A percentile compares a stretch with the other conserved stretches of the same genome.
These are phyloP conservation scores for Porphyrio hochstetteri DNA, from an alignment of 2,113 vertebrate species.

Conservation along the genomic window DNA sequence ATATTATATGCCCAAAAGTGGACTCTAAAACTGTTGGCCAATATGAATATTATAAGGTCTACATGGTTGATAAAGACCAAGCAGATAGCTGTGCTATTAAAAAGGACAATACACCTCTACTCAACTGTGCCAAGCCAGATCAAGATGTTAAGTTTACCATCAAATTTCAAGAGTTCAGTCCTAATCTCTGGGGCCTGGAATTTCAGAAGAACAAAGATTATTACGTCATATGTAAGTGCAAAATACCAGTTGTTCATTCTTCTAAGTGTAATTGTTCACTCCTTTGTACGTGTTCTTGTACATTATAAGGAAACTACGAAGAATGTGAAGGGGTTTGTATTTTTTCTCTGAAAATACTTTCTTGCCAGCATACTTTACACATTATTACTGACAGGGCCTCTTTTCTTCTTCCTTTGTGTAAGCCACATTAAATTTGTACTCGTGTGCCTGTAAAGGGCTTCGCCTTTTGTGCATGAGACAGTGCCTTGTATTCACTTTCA, in stretches of 20 bases:
- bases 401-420: neutral
- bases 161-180: slow-evolving; percentile 99
- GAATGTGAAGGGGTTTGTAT: slow-evolving; percentile 62
- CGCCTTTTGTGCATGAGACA: rapidly evolving
- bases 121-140: slow-evolving; percentile 97
- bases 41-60: slow-evolving; percentile 98
- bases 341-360: slow-evolving; percentile 38
- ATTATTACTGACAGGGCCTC: neutral
- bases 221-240: slow-evolving; percentile 99
- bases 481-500: neutral
- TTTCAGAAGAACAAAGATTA: slow-evolving; percentile 97
- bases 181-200: slow-evolving; percentile 98
- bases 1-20: slow-evolving; percentile 98
- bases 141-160: slow-evolving; percentile 99
- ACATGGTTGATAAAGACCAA: slow-evolving; percentile 97
- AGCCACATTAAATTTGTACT: neutral
- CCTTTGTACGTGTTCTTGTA: neutral
- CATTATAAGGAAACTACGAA: slow-evolving; percentile 14
- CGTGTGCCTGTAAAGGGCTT: neutral
- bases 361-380: neutral
- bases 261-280: neutral
- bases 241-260: neutral
- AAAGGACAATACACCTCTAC: slow-evolving; percentile 94
- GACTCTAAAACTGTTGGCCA: slow-evolving; percentile 88
- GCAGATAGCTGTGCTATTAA: slow-evolving; percentile 96